These are phyloP conservation scores for Nilaparvata lugens DNA, from an alignment of 1,140 invertebrate genomes.

Conservation along the genomic window DNA sequence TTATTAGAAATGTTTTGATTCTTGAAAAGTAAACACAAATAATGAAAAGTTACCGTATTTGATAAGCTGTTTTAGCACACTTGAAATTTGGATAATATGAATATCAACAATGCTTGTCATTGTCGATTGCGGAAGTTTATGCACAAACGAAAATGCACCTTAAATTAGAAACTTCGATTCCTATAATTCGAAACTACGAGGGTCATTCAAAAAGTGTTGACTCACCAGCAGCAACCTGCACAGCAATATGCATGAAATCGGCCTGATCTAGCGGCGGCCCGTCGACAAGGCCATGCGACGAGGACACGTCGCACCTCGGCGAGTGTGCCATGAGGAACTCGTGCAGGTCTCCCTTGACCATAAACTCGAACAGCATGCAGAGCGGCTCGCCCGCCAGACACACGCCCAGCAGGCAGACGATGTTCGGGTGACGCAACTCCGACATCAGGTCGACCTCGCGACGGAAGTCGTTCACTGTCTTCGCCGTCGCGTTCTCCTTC, in stretches of 20 bases:
- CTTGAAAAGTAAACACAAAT: too few species aligned
- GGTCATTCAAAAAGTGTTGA: background rate
- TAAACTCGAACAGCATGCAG: slow-evolving; percentile 95
- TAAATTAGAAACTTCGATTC: too few species aligned
- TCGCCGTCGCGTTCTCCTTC: slow-evolving; percentile 84
- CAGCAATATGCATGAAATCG: slow-evolving; percentile 74
- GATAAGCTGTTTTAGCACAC: too few species aligned
- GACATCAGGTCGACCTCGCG: slow-evolving; percentile 85
- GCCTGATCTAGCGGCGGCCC: slow-evolving; percentile 64
- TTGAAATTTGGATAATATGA: too few species aligned
- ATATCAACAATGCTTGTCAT: too few species aligned
- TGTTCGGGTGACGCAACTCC: slow-evolving; percentile 88
- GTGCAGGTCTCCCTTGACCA: slow-evolving; percentile 89
- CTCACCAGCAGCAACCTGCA: slow-evolving; percentile 79
- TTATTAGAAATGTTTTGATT: too few species aligned
- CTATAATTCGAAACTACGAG: background rate
- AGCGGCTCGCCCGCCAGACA: slow-evolving; percentile 83
- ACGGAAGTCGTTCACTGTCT: slow-evolving; percentile 86
- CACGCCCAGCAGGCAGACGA: slow-evolving; percentile 89
- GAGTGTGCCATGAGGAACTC: slow-evolving; percentile 88
- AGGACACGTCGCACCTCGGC: slow-evolving; percentile 52
- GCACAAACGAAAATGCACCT: too few species aligned
- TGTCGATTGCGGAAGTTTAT: too few species aligned
- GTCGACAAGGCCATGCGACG: slow-evolving; percentile 43
- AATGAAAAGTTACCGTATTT: too few species aligned